These are phyloP conservation scores for Poeciliopsis turrubarensis DNA, from an alignment of 2,113 vertebrate species.

Conservation along the genomic window DNA sequence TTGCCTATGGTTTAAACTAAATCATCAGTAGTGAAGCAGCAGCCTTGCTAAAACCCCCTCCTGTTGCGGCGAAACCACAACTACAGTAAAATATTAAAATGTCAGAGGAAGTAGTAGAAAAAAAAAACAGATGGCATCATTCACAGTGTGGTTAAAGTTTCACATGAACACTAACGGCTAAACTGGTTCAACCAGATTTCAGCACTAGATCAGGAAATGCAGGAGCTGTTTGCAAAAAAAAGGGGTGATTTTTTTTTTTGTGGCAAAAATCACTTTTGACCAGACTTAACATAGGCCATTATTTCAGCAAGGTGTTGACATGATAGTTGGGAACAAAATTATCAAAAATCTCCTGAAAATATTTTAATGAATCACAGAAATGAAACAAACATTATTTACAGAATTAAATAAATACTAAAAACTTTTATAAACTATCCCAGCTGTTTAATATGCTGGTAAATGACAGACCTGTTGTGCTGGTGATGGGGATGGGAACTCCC, in stretches of 20 bases:
- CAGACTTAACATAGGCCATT: too few species aligned
- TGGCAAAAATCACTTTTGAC: too few species aligned
- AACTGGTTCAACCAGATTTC: slow-evolving; percentile 66
- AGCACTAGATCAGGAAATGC: slow-evolving; percentile 15
- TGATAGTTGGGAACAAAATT: background rate
- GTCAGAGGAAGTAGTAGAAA: background rate
- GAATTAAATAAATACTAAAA: background rate
- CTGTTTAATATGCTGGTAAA: background rate
- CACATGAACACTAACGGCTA: background rate
- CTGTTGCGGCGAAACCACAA: slow-evolving; percentile 2
- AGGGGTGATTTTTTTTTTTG: too few species aligned
- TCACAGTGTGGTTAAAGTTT: slow-evolving; percentile 4
- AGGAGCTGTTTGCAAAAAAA: background rate
- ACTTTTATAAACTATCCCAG: background rate
- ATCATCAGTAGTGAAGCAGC: background rate
- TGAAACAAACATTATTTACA: too few species aligned
- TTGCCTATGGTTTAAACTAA: slow-evolving; percentile 1
- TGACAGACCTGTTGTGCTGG: slow-evolving; percentile 86
- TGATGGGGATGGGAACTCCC: slow-evolving; percentile 90
- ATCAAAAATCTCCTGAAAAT: background rate
- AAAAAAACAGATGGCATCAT: background rate
- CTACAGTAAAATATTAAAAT: slow-evolving; percentile 1
- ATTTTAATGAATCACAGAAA: too few species aligned
- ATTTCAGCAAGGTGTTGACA: too few species aligned
- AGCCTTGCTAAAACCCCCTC: slow-evolving; percentile 7